Conservation (phyloP, 2,113 vertebrate species). For the Canis aureus region DNA sequence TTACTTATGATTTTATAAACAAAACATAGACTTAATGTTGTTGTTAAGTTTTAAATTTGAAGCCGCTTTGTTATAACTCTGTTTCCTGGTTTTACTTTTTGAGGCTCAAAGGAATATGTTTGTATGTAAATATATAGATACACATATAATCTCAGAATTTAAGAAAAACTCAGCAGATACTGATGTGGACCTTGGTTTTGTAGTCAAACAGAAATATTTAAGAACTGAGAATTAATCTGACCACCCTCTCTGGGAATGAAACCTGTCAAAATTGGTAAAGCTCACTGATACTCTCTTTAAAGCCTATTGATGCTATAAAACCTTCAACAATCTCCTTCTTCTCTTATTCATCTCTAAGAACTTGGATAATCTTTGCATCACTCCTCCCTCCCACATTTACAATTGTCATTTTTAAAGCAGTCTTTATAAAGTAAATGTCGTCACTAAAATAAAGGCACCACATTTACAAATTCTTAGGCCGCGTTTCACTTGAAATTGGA, state of each 20-base stretch:
- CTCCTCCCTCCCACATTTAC: background rate
- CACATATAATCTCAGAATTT: background rate
- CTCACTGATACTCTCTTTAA: background rate
- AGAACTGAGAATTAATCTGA: background rate
- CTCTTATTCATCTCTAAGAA: background rate
- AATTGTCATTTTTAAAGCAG: background rate
- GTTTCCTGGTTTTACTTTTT: background rate
- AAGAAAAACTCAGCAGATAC: background rate
- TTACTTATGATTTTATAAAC: background rate
- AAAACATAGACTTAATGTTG: background rate
- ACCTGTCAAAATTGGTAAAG: background rate
- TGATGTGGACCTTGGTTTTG: background rate
- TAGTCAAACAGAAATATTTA: background rate
- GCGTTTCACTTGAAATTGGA: background rate
- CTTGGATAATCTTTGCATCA: background rate
- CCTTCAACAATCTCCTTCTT: background rate
- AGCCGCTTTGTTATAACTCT: background rate
- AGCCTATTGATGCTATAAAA: background rate
- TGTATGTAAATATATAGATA: background rate
- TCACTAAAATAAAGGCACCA: background rate
- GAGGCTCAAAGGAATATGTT: background rate
- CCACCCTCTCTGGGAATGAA: background rate
- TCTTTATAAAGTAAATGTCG: background rate
- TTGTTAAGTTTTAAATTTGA: conserved; percentile 27
- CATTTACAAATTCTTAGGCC: background rate